Base-by-base conservation (phyloP, 2,113 vertebrate species). In the Ranitomeya variabilis region DNA sequence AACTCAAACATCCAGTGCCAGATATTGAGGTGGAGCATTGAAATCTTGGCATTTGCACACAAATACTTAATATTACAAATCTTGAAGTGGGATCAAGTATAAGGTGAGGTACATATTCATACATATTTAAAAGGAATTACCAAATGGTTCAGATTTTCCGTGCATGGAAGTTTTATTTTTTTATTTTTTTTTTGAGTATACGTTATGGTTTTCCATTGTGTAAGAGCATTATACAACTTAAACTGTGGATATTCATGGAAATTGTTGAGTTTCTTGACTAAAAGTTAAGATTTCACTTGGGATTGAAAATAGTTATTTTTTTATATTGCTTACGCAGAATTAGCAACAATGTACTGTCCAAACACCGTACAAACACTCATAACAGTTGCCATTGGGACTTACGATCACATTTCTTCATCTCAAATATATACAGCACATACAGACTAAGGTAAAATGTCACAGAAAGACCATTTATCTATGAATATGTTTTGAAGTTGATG, bases 61-160 rank as follows among this genome's bases (percentile, higher is more conserved):
- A 77, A 55, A 79, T 85, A 78, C 82, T 89, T 85, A 76, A 85
- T 79, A 85, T 89, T 89, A 83, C 71, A 85, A 89, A 89, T 89
- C 82, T 85, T 54, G 73, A 89, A 78, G 62, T 57, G 62, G 23
- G 60, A 79, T 89, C 73, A 89, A 67, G 87, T 79, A 89, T 59
- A 89, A 89, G 87, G 87, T 89, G 73, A 79, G 81, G 82, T 83
- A 69, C 18, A 85, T 89, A 78, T 89, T 89, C 54, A 57, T 77
- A 69, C 80, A 64, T 55, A 85, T 89, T 89, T 85, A 55, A 59
- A 45, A 85, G 23, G 51, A 78, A 89, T 85, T 79, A 85, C 60
- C 73, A 79, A 67, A 79, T 10, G 14, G 13, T 69, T 84, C 86
- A 80, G 45, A 71, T 87, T 87, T 87, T 87, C 76, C 86, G 23